phyloP scores from a whole-genome alignment of 2,797 vertebrate genomes.

The Parotocinclus haroldoi region DNA sequence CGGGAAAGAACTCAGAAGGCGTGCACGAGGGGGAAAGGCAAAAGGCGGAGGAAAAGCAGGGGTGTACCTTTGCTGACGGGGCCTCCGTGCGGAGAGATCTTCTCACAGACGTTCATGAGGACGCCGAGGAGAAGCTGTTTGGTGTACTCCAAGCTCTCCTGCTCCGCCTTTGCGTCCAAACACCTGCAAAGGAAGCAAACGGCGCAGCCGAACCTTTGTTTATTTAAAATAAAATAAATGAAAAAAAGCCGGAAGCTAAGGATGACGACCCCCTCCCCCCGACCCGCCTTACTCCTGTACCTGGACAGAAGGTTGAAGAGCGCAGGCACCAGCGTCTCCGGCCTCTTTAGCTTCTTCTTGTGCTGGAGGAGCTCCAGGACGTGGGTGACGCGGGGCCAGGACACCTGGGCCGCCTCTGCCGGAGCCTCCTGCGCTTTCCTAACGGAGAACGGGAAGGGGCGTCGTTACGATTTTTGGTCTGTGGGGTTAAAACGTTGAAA shows the following conservation, averaged over 20 bases:
- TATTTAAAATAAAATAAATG: too few relatives aligned
- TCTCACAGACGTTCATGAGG: conserved; percentile 84
- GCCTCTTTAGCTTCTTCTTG: conserved; percentile 89
- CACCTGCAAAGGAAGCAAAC: conserved; percentile 63
- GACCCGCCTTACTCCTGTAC: conserved; percentile 56
- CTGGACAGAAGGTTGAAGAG: conserved; percentile 87
- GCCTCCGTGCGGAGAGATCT: conserved; percentile 71
- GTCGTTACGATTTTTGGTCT: too few relatives aligned
- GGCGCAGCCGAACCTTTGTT: too few relatives aligned
- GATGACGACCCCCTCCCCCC: too few relatives aligned
- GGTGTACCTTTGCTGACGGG: conserved; percentile 71
- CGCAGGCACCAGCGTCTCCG: conserved; percentile 77
- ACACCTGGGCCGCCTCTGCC: conserved; percentile 61
- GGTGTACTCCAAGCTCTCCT: conserved; percentile 84
- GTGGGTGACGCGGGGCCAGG: conserved; percentile 84
- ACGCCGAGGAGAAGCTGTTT: conserved; percentile 92
- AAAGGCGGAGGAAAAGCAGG: too few relatives aligned
- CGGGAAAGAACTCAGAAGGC: too few relatives aligned
- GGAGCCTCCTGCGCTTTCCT: conserved; percentile 72
- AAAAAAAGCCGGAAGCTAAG: too few relatives aligned
- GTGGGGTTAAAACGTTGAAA: background rate
- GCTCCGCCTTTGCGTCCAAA: conserved; percentile 68
- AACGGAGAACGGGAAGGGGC: too few relatives aligned
- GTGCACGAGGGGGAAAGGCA: too few relatives aligned
- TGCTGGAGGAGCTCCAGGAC: conserved; percentile 93